Conservation (phyloP, 1,140 invertebrate species). For the Coelopa frigida region DNA sequence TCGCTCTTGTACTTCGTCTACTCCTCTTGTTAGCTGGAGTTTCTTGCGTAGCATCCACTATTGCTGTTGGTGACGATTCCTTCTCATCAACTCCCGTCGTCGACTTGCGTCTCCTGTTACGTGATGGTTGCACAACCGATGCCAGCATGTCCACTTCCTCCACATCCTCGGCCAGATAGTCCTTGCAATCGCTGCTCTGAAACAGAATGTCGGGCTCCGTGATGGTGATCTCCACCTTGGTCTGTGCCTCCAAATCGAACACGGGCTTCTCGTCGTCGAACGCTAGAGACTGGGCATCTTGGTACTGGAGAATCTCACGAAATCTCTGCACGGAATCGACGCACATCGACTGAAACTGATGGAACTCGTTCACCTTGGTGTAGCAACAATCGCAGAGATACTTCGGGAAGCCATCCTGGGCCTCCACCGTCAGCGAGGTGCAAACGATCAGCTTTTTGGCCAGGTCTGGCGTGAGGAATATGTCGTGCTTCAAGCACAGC, state of each 20-base stretch:
- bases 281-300: too few species aligned
- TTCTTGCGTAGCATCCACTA: too few species aligned
- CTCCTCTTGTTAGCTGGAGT: too few species aligned
- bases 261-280: conserved; percentile 12
- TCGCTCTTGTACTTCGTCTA: too few species aligned
- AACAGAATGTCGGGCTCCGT: too few species aligned
- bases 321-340: conserved; percentile 18
- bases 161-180: too few species aligned
- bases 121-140: too few species aligned
- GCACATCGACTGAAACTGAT: conserved; percentile 27
- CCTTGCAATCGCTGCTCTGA: too few species aligned
- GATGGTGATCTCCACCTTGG: background rate
- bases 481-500: conserved; percentile 13
- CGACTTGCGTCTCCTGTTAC: too few species aligned
- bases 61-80: too few species aligned
- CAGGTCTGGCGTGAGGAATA: conserved; percentile 17
- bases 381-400: conserved; percentile 22
- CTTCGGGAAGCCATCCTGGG: conserved; percentile 16
- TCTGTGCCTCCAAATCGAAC: background rate
- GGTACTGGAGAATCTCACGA: background rate
- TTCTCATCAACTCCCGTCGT: too few species aligned
- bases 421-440: conserved; percentile 10
- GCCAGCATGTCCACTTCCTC: too few species aligned
- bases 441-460: conserved; percentile 25
- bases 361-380: conserved; percentile 20